Evolutionary conservation across 1,140 invertebrate genomes (phyloP).

Genomic region (Drosophila sturtevanti): DNA sequence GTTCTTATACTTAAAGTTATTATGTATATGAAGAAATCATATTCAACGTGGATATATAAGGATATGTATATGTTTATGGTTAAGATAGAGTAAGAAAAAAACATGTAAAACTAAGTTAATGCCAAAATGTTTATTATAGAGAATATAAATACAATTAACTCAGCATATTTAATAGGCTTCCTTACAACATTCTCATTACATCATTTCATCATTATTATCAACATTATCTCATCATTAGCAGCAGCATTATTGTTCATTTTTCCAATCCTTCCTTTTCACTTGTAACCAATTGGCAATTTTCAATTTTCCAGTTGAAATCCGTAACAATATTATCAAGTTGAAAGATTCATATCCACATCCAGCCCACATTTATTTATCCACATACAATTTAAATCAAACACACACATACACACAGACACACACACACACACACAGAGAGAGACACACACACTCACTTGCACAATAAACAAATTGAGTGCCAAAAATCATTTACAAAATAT

Average conservation of each 20-base stretch:
- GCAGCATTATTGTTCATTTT: not conserved
- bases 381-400: not conserved
- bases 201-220: not conserved
- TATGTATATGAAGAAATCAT: too few species aligned
- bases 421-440: not conserved
- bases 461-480: constrained; percentile 53
- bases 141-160: too few species aligned
- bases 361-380: not conserved
- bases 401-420: not conserved
- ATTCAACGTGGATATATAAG: too few species aligned
- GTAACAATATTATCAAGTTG: not conserved
- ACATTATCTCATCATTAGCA: not conserved
- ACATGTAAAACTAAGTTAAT: too few species aligned
- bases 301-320: constrained; percentile 9
- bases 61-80: too few species aligned
- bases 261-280: constrained; percentile 18
- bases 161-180: too few species aligned
- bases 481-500: constrained; percentile 40
- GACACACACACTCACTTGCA: constrained; percentile 40
- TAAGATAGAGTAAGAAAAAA: too few species aligned
- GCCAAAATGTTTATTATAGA: too few species aligned
- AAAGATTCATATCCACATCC: not conserved
- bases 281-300: constrained; percentile 12
- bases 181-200: too few species aligned
- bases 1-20: too few species aligned